A percentile compares a stretch with the other conserved stretches of the same genome.
These are phyloP conservation scores for Drosophila ananassae DNA, from an alignment of 1,140 invertebrate genomes.

Conservation along the genomic window DNA sequence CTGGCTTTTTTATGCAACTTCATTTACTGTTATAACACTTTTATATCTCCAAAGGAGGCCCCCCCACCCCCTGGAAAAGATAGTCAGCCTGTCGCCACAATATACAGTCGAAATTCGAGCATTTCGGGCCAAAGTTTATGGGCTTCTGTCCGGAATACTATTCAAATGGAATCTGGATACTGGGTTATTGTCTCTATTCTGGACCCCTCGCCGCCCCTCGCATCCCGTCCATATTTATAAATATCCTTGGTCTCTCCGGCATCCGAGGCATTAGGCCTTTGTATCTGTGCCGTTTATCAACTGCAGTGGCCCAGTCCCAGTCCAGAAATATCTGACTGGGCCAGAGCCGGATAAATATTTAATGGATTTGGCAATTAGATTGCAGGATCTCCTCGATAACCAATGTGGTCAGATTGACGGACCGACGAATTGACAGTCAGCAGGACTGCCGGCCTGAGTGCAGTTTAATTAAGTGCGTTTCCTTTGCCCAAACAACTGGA, in stretches of 20 bases:
- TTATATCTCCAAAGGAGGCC: not conserved
- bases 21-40: constrained; percentile 70
- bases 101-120: not conserved
- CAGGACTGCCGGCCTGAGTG: not conserved
- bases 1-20: constrained; percentile 70
- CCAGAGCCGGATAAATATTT: not conserved
- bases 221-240: constrained; percentile 22
- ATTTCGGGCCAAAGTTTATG: constrained; percentile 51
- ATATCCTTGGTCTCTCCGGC: constrained; percentile 29
- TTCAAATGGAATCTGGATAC: constrained; percentile 48
- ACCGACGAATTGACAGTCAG: not conserved
- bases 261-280: constrained; percentile 29
- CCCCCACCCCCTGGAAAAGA: not conserved
- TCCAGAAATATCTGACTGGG: not conserved
- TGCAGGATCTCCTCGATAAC: not conserved
- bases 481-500: not conserved
- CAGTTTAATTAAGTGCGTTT: constrained; percentile 7
- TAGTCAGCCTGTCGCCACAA: constrained; percentile 46
- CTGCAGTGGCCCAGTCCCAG: not conserved
- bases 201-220: not conserved
- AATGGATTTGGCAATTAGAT: constrained; percentile 5
- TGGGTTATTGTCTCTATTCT: constrained; percentile 36
- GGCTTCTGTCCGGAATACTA: constrained; percentile 22
- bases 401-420: not conserved
- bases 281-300: constrained; percentile 20